Evolutionary conservation across 2,113 vertebrate genomes (phyloP), one percentile per base, ranked within the genome.

Genomic region (Seriola aureovittata): DNA sequence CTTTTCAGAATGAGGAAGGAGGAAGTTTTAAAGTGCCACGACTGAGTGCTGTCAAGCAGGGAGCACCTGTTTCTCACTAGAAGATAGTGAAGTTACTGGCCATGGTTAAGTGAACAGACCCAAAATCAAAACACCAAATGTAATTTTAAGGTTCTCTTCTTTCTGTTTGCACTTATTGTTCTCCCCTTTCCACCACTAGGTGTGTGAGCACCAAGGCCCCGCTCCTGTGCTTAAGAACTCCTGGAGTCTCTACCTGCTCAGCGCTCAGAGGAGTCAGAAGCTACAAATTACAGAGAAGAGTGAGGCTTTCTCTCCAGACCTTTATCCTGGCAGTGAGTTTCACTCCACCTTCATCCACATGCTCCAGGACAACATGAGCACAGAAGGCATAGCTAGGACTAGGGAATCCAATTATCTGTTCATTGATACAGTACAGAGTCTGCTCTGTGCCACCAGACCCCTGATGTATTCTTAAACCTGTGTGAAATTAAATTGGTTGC

Each of bases 321-420:
- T 96, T 9, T 70, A 90, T 10, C 95, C 96, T 0, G 85, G 82
- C 40, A 96, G 93, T 0, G 96, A 98, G 86, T 96, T 98, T 71
- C 98, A 99, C 88, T 97, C 96, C 63, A 98, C 97, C 0, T 91
- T 99, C 8, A 94, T 96, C 84, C 98, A 98, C 91, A 94, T 96
- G 96, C 86, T 98, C 2, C 95, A 94, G 84, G 97, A 97, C 13
- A 52, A 54, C 62, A 92, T 94, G 82, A 97, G 96, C 32, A 6
- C 23, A 0, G 89, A 68, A 3, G 96, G 94, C 3, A 66, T 92
- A 17, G 87, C 69, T 0, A 90, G 11, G 54, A 86, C 93, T 0
- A 80, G 70, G 55, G 10, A 11, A 2, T 73, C 95, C 40, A 78
- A 71, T 70, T 89, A 85, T 75, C 88, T 94, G 36, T 96, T 96